phyloP scores from a whole-genome alignment of 2,797 vertebrate species.

The Novumbra hubbsi region DNA sequence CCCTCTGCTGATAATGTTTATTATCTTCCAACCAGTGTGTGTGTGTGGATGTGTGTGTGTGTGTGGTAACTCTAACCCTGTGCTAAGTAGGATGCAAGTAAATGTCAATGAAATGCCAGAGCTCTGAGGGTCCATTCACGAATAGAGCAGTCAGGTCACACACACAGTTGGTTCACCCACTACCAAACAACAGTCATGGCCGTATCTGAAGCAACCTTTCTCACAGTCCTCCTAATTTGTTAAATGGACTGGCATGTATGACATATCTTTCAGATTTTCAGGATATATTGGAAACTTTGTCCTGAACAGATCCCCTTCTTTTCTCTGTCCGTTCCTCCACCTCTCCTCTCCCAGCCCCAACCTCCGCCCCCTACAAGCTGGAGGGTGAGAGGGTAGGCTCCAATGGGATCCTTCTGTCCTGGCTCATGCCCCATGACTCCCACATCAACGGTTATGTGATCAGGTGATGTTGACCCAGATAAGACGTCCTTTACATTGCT shows the following conservation, averaged over 20 bases:
- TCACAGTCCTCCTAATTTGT: not conserved
- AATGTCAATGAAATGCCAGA: slow-evolving; percentile 72
- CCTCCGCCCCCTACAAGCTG: slow-evolving; percentile 70
- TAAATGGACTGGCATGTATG: not conserved
- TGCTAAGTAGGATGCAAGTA: slow-evolving; percentile 63
- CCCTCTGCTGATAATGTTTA: slow-evolving; percentile 32
- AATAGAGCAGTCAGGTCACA: slow-evolving; percentile 41
- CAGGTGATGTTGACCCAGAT: slow-evolving; percentile 58
- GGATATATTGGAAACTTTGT: not conserved
- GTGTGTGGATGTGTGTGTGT: slow-evolving; percentile 12
- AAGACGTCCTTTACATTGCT: not conserved
- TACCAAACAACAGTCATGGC: not conserved
- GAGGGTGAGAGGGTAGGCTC: slow-evolving; percentile 91
- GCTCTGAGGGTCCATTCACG: slow-evolving; percentile 67
- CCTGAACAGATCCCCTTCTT: not conserved
- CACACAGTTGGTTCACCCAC: not conserved
- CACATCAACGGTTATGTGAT: slow-evolving; percentile 82
- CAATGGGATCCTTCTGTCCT: slow-evolving; percentile 91
- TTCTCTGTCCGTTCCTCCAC: slow-evolving; percentile 7
- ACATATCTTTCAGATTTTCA: not conserved
- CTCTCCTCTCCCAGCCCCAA: not conserved
- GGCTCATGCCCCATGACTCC: slow-evolving; percentile 75
- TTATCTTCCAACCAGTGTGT: not conserved
- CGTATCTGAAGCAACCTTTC: not conserved
- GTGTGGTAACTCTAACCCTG: slow-evolving; percentile 61